Conservation (phyloP, 2,888 invertebrate species). For the Eupsilia transversa region DNA sequence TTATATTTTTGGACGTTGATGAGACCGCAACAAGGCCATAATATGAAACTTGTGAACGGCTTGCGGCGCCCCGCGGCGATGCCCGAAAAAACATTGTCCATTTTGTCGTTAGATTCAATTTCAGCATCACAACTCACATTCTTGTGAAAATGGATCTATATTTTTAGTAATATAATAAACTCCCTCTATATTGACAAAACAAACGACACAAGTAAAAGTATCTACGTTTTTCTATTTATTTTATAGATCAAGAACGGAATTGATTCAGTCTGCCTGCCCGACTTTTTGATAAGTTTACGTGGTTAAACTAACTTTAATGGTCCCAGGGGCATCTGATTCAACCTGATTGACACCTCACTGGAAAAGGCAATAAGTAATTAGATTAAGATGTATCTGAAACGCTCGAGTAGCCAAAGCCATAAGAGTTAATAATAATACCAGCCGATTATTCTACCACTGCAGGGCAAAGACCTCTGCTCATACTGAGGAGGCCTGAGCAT, state of each 20-base stretch:
- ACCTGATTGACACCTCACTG: neutral
- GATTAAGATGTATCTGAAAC: neutral
- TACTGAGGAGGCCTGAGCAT: neutral
- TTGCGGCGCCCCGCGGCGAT: conserved; percentile 52
- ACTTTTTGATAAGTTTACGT: neutral
- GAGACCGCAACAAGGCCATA: conserved; percentile 43
- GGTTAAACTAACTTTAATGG: neutral
- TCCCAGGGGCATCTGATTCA: neutral
- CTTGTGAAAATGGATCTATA: conserved; percentile 48
- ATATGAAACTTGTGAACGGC: conserved; percentile 54
- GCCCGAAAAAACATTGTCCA: conserved; percentile 60
- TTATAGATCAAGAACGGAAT: neutral
- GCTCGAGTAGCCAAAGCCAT: neutral
- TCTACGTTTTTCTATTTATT: conserved; percentile 3
- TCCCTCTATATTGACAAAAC: conserved; percentile 28
- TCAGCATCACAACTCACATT: conserved; percentile 50
- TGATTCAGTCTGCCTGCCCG: neutral
- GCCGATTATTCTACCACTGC: neutral
- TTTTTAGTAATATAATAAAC: conserved; percentile 45
- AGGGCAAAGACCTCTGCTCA: neutral
- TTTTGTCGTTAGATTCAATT: conserved; percentile 57
- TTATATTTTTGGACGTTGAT: conserved; percentile 35
- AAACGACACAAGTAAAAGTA: neutral
- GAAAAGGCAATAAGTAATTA: neutral
- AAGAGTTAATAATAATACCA: neutral